A percentile compares a stretch with the other conserved stretches of the same genome.
Conservation (phyloP, 2,888 invertebrate species). For the Xestoiulus laeticollis region DNA sequence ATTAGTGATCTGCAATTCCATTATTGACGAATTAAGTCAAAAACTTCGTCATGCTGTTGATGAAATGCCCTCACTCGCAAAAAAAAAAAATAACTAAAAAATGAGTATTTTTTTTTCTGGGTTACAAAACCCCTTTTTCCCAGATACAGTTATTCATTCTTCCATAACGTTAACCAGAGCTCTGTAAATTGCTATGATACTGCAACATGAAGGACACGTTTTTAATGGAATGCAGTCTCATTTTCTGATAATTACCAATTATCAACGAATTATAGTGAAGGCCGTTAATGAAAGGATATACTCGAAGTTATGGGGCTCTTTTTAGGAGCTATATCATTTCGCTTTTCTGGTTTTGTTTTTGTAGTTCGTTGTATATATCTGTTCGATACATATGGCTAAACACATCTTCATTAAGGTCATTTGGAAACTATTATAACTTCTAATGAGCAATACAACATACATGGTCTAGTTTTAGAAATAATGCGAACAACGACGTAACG, state of each 20-base stretch:
- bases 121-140: neutral
- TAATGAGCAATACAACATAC: neutral
- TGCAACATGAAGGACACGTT: neutral
- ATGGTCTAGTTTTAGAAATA: neutral
- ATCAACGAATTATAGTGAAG: neutral
- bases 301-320: neutral
- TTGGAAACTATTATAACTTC: no score
- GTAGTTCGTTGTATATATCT: neutral
- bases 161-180: neutral
- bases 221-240: neutral
- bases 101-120: no score
- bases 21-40: no score
- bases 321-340: neutral
- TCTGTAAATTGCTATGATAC: neutral
- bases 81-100: no score
- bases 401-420: neutral
- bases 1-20: no score
- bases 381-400: neutral
- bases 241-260: neutral
- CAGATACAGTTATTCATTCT: conserved; percentile 28
- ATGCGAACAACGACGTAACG: neutral
- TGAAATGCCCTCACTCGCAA: no score
- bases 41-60: no score
- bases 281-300: neutral
- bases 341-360: neutral